These are phyloP conservation scores for Botia kubotai DNA, from an alignment of 2,797 vertebrate genomes.

Conservation along the genomic window DNA sequence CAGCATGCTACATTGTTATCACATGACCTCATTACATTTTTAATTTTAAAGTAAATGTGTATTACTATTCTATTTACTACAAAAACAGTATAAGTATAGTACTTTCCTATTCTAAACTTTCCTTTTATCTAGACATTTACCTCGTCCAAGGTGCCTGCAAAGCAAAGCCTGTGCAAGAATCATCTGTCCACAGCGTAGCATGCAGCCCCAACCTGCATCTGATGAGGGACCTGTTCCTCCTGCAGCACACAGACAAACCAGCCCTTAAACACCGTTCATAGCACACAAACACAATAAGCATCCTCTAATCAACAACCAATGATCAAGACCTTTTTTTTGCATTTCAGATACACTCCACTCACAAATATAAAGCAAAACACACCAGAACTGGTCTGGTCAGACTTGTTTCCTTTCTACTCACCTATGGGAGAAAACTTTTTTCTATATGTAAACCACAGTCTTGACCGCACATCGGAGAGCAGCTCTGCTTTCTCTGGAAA, in stretches of 20 bases:
- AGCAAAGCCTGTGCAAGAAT: slow-evolving; percentile 88
- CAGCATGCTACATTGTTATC: too few relatives aligned
- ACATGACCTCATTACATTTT: too few relatives aligned
- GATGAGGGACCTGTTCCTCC: slow-evolving; percentile 87
- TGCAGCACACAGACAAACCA: slow-evolving; percentile 54
- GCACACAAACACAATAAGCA: background rate
- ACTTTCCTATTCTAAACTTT: background rate
- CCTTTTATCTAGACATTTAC: slow-evolving; percentile 62
- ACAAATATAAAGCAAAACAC: slow-evolving; percentile 24
- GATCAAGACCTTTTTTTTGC: background rate
- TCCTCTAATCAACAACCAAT: background rate
- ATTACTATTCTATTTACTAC: too few relatives aligned
- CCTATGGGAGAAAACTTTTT: slow-evolving; percentile 89
- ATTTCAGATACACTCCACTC: background rate
- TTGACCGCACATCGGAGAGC: slow-evolving; percentile 80
- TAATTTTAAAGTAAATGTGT: too few relatives aligned
- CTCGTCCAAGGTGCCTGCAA: slow-evolving; percentile 84
- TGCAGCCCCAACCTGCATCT: slow-evolving; percentile 88
- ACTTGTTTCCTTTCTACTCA: slow-evolving; percentile 67
- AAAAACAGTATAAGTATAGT: too few relatives aligned
- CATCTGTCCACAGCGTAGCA: slow-evolving; percentile 91
- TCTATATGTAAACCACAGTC: slow-evolving; percentile 89
- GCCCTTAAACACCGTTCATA: background rate
- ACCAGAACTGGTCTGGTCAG: slow-evolving; percentile 34
- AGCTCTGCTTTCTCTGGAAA: slow-evolving; percentile 84